Evolutionary conservation across 23 tunicate species (phyloP).

Genomic region (Ciona savignyi): DNA sequence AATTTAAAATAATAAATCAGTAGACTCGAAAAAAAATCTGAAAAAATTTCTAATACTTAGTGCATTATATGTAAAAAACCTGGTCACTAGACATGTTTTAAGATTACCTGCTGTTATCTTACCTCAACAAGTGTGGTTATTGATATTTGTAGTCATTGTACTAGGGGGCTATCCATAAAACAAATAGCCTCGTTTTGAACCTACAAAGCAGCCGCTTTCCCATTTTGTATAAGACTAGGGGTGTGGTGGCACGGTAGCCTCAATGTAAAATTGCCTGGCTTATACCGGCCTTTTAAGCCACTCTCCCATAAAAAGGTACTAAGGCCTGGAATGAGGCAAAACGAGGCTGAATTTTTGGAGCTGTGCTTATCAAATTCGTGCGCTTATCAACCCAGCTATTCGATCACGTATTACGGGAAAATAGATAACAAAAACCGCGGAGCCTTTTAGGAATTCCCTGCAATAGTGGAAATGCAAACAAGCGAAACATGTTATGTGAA

Average conservation of each 20-base stretch:
- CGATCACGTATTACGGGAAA: not conserved
- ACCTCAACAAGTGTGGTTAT: not conserved
- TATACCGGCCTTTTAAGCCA: not conserved
- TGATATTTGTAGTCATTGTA: not conserved
- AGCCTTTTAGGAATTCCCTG: no score
- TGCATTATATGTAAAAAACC: no score
- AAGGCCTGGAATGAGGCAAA: not conserved
- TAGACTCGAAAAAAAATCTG: no score
- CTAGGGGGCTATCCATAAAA: not conserved
- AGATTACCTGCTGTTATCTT: not conserved
- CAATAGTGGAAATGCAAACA: conserved; percentile 5
- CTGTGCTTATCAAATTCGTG: not conserved
- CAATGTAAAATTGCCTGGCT: not conserved
- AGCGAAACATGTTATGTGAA: conserved; percentile 18
- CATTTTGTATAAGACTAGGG: not conserved
- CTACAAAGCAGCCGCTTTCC: not conserved
- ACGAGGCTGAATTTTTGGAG: not conserved
- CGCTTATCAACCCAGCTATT: no score
- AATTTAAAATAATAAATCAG: no score
- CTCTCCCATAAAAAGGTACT: not conserved
- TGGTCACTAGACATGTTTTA: no score
- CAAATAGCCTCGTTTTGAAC: not conserved
- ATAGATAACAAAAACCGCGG: not conserved
- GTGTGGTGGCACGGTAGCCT: not conserved
- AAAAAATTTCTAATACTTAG: no score